phyloP scores from a whole-genome alignment of 2,888 invertebrate genomes.

The Malthinus flaveolus region DNA sequence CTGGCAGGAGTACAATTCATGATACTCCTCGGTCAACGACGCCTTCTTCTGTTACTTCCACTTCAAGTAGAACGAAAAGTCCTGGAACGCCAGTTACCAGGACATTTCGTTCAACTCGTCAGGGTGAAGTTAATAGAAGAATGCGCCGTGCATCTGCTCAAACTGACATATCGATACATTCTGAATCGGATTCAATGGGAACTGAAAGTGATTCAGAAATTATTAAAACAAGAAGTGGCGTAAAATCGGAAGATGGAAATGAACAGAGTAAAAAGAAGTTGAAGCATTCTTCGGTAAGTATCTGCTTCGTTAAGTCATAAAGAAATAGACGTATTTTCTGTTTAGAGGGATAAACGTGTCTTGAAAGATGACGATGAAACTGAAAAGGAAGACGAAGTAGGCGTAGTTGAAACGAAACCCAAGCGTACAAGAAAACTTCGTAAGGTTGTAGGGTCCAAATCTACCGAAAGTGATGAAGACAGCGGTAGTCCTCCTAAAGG shows the following conservation, averaged over 20 bases:
- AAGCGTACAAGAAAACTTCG: slow-evolving; percentile 50
- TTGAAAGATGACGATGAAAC: slow-evolving; percentile 55
- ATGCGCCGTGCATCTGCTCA: slow-evolving; percentile 62
- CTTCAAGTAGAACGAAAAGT: slow-evolving; percentile 66
- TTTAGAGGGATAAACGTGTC: slow-evolving; percentile 46
- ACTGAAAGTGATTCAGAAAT: slow-evolving; percentile 46
- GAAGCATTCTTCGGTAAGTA: slow-evolving; percentile 31
- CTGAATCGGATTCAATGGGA: slow-evolving; percentile 62
- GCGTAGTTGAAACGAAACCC: slow-evolving; percentile 32
- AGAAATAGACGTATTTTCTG: neutral
- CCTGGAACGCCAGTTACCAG: slow-evolving; percentile 63
- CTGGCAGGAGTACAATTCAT: slow-evolving; percentile 48
- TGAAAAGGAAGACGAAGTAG: slow-evolving; percentile 52
- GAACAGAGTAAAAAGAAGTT: slow-evolving; percentile 32
- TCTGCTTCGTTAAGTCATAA: neutral
- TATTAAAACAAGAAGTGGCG: slow-evolving; percentile 45
- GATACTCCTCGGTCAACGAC: slow-evolving; percentile 64
- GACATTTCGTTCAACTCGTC: slow-evolving; percentile 52
- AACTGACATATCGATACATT: slow-evolving; percentile 61
- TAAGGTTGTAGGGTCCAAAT: slow-evolving; percentile 52
- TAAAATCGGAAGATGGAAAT: slow-evolving; percentile 47
- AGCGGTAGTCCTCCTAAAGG: slow-evolving; percentile 59
- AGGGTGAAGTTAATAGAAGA: slow-evolving; percentile 47
- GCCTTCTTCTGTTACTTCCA: slow-evolving; percentile 66
- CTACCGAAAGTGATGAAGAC: slow-evolving; percentile 57